A percentile compares a stretch with the other conserved stretches of the same genome.
phyloP scores from a whole-genome alignment of 2,113 vertebrate species.

The Cyanoliseus patagonus region DNA sequence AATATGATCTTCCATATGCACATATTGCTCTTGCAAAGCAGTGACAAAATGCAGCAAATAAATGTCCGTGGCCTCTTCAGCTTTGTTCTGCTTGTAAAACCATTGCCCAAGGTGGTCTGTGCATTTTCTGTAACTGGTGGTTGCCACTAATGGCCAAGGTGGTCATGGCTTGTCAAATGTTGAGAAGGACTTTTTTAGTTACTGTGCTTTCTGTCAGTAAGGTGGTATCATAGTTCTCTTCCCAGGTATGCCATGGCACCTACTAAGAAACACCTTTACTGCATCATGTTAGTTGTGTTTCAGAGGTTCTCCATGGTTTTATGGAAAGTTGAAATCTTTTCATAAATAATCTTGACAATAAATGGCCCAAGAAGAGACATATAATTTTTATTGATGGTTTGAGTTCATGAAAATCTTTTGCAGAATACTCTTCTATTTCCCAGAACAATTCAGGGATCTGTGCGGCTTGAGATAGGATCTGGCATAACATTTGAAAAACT shows the following conservation, averaged over 20 bases:
- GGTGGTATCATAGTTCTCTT: not conserved
- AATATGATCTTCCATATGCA: not conserved
- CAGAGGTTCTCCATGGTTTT: not conserved
- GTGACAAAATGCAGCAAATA: not conserved
- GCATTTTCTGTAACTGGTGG: not conserved
- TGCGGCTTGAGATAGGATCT: not conserved
- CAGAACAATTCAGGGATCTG: not conserved
- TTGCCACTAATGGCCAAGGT: not conserved
- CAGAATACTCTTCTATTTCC: not conserved
- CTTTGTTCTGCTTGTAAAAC: not conserved
- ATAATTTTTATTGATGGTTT: not conserved
- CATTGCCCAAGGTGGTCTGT: not conserved
- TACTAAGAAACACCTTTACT: not conserved
- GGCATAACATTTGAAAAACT: not conserved
- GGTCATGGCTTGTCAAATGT: not conserved
- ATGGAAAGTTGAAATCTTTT: not conserved
- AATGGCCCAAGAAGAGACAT: not conserved
- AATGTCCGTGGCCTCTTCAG: not conserved
- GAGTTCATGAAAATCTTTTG: not conserved
- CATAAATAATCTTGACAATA: not conserved
- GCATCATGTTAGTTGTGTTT: not conserved
- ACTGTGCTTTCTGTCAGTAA: not conserved
- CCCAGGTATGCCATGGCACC: not conserved
- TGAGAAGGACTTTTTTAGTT: not conserved
- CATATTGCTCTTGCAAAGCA: not conserved